Evolutionary conservation across 2,888 invertebrate genomes (phyloP).

Genomic region (Heliconius hortense): DNA sequence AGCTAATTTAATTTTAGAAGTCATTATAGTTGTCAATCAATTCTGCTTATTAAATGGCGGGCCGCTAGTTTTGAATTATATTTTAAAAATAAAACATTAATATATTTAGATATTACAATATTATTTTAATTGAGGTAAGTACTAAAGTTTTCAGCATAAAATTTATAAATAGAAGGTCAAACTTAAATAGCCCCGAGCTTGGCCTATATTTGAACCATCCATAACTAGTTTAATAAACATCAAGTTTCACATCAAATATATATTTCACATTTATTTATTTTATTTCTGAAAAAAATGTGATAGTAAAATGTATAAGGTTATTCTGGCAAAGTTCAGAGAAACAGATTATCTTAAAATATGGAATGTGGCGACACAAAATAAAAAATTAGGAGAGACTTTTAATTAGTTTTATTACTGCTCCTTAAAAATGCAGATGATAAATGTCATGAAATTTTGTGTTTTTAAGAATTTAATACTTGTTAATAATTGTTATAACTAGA

Average conservation of each 20-base stretch:
- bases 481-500: no score
- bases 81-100: no score
- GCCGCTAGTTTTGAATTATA: not conserved
- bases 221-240: not conserved
- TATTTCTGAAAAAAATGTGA: not conserved
- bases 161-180: constrained; percentile 11
- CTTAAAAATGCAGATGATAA: not conserved
- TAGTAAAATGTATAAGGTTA: not conserved
- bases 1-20: no score
- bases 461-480: no score
- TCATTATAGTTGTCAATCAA: no score
- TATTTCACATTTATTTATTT: not conserved
- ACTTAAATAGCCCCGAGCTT: constrained; percentile 25
- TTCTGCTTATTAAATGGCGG: no score
- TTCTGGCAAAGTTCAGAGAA: no score
- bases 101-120: not conserved
- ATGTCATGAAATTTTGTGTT: not conserved
- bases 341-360: not conserved
- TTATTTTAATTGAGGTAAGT: not conserved
- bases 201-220: constrained; percentile 12
- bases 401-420: not conserved
- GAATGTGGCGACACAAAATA: not conserved
- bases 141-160: not conserved
- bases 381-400: not conserved
- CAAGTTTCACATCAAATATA: not conserved